Evolutionary conservation across 2,113 vertebrate genomes (phyloP), one percentile per base, ranked within the genome.

Genomic region (Thryonomys swinderianus): DNA sequence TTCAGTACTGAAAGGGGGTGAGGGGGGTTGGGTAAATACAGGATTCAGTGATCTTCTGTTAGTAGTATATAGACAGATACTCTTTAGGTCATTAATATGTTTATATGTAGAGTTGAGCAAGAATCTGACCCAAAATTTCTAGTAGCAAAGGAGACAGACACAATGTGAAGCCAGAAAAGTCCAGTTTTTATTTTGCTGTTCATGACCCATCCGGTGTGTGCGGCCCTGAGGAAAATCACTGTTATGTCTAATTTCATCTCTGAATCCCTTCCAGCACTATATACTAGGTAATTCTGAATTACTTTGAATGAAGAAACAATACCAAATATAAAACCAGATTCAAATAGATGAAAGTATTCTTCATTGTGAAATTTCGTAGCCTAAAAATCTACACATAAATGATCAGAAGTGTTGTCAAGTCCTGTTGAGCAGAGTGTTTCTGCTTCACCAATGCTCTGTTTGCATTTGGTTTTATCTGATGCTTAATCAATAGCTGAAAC

Each of bases 401-500:
- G 13, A 84, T 80, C 16, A 91, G 64, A 93, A 74, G 13, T 23
- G 67, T 74, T 42, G 8, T 7, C 1, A 30, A 32, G 40, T 82
- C 34, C 57, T 84, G 78, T 30, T 37, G 48, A 97, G 51, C 32
- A 67, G 9, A 91, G 9, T 5, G 73, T 95, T 89, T 95, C 67
- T 4, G 0, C n/a, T 95, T 86, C 74, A 95, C 80, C n/a, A 67
- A 51, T 74, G 86, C 18, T 79, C 78, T 96, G 59, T 89, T 83
- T 94, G 40, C 66, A 90, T 89, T 90, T 69, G 55, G 64, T 84
- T 53, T 95, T 88, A 91, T 95, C 92, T 92, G 85, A 90, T 91
- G 57, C 69, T 96, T 96, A 89, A 83, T 96, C 91, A 97, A 94
- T 95, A 96, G 83, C 69, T 85, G 45, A 94, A 96, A 95, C 40